These are phyloP conservation scores for Drosophila histrio DNA, from an alignment of 2,888 invertebrate genomes.

Conservation along the genomic window DNA sequence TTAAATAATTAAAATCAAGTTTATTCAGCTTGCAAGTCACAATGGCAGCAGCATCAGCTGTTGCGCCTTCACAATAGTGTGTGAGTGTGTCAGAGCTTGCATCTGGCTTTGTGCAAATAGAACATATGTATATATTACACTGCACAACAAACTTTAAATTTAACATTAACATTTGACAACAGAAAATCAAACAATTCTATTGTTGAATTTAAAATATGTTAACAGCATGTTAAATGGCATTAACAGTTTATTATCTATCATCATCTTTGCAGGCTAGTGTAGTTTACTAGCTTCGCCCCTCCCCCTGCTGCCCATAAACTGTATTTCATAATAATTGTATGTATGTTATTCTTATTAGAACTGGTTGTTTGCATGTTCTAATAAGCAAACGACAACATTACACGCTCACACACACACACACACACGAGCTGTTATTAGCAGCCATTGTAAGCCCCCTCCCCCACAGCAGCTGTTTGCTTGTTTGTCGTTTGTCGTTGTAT, in stretches of 20 bases:
- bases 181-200: no score
- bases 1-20: conserved; percentile 52
- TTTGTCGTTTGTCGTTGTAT: conserved; percentile 61
- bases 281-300: background rate
- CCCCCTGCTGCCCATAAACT: conserved; percentile 11
- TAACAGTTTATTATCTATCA: background rate
- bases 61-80: conserved; percentile 56
- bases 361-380: conserved; percentile 72
- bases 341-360: conserved; percentile 69
- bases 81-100: conserved; percentile 9
- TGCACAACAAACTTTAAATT: conserved; percentile 24
- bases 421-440: conserved; percentile 30
- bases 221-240: background rate
- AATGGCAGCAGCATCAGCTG: conserved; percentile 65
- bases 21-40: conserved; percentile 49
- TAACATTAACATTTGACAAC: no score
- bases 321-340: conserved; percentile 67
- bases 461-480: conserved; percentile 58
- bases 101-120: background rate
- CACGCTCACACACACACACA: conserved; percentile 44
- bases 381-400: conserved; percentile 55
- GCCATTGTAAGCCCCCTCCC: conserved; percentile 29
- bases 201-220: no score
- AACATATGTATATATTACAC: conserved; percentile 35
- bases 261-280: conserved; percentile 46